These are phyloP conservation scores for Callorhinus ursinus DNA, from an alignment of 2,113 vertebrate genomes.

Conservation along the genomic window DNA sequence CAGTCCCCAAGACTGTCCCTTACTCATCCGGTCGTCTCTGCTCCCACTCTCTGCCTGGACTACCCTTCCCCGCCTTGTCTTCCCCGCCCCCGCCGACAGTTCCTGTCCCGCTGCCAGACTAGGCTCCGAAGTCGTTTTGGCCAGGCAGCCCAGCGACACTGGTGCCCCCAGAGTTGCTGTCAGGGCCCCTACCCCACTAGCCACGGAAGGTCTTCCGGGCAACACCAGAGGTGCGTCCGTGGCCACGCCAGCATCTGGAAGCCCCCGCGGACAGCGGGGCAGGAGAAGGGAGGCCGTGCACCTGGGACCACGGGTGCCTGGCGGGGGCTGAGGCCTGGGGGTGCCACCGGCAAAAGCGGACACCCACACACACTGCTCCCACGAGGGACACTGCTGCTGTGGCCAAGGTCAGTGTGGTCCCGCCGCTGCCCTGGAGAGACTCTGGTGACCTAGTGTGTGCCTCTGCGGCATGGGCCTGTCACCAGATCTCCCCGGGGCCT, in stretches of 20 bases:
- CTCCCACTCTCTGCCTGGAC: background rate
- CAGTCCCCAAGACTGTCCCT: background rate
- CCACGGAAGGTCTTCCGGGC: fast-evolving
- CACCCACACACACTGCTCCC: no score
- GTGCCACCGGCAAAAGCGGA: background rate
- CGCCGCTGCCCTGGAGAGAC: background rate
- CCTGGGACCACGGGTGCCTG: no score
- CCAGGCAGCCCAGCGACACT: background rate
- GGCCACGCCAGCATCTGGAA: background rate
- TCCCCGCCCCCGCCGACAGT: no score
- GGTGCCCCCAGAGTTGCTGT: fast-evolving
- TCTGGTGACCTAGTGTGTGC: background rate
- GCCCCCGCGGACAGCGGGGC: background rate
- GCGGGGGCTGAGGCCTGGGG: background rate
- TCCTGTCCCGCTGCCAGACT: background rate
- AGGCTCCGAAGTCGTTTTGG: background rate
- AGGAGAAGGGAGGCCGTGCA: background rate
- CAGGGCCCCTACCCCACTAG: fast-evolving
- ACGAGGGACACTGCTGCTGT: fast-evolving
- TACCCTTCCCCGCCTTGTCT: background rate
- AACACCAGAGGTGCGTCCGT: fast-evolving
- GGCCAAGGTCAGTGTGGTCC: fast-evolving
- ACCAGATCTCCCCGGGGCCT: background rate
- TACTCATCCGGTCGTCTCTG: fast-evolving
- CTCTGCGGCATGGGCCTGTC: background rate